A percentile compares a stretch with the other conserved stretches of the same genome.
Evolutionary conservation across 2,113 vertebrate genomes (phyloP).

Genomic region (Protomyctophum bolini): DNA sequence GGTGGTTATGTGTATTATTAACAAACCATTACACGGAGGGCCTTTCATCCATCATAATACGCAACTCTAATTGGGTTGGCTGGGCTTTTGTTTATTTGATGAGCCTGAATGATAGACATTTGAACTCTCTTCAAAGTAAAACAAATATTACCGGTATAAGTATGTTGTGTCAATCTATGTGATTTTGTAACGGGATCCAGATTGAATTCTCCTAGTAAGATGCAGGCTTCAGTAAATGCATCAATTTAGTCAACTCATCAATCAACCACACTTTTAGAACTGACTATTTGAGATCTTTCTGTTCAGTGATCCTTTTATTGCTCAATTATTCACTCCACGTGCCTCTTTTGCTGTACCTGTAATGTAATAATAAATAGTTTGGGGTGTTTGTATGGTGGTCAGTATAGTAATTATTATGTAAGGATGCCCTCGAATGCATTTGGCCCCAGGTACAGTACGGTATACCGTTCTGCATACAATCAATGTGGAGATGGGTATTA

Average conservation of each 20-base stretch:
- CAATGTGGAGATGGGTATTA: conserved; percentile 8
- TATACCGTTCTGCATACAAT: conserved; percentile 27
- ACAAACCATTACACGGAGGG: conserved; percentile 67
- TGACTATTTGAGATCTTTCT: conserved; percentile 29
- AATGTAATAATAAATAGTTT: conserved; percentile 59
- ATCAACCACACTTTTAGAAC: no score
- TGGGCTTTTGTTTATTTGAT: conserved; percentile 54
- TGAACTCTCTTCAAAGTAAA: conserved; percentile 53
- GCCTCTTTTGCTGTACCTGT: conserved; percentile 49
- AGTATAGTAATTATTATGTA: conserved; percentile 39
- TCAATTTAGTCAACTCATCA: conserved; percentile 18
- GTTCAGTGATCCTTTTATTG: conserved; percentile 61
- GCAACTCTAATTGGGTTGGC: conserved; percentile 60
- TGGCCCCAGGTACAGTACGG: background rate
- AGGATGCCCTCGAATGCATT: conserved; percentile 40
- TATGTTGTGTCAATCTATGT: conserved; percentile 43
- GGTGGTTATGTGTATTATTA: conserved; percentile 64
- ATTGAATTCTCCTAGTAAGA: conserved; percentile 9
- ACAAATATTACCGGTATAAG: conserved; percentile 50
- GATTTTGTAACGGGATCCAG: conserved; percentile 28
- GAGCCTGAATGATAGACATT: conserved; percentile 46
- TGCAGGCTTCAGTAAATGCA: conserved; percentile 4
- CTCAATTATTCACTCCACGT: conserved; percentile 73
- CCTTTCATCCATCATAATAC: conserved; percentile 68
- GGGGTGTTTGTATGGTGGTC: conserved; percentile 39